Evolutionary conservation across 2,113 vertebrate genomes (phyloP).

Genomic region (Colistium nudipinnis): DNA sequence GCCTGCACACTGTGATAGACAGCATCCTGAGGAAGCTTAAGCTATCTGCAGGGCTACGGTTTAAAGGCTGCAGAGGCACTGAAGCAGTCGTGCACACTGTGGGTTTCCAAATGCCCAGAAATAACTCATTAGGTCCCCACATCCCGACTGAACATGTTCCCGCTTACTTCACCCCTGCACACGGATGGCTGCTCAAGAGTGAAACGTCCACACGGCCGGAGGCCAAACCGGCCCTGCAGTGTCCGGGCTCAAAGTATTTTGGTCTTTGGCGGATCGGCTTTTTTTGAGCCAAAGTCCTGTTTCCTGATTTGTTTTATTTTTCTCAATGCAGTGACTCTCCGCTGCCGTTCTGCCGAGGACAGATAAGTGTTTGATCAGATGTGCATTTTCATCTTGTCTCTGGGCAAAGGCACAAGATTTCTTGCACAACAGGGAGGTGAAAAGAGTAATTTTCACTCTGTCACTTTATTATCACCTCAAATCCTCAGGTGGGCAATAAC

Average conservation of each 20-base stretch:
- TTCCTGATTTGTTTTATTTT: conserved; percentile 32
- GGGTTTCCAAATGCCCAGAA: conserved; percentile 35
- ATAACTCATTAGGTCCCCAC: conserved; percentile 53
- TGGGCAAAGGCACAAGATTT: conserved; percentile 32
- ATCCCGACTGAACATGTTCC: conserved; percentile 36
- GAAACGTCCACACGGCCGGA: conserved; percentile 51
- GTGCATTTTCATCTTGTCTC: conserved; percentile 41
- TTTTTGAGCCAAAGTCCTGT: conserved; percentile 10
- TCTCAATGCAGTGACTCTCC: conserved; percentile 23
- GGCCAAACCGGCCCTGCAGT: conserved; percentile 24
- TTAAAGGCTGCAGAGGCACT: conserved; percentile 27
- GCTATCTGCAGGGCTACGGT: conserved; percentile 19
- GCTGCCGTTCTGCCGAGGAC: conserved; percentile 48
- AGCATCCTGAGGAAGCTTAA: conserved; percentile 18
- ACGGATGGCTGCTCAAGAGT: conserved; percentile 40
- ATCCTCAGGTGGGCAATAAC: conserved; percentile 46
- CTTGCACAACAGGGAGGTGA: conserved; percentile 11
- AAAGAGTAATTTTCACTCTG: conserved; percentile 54
- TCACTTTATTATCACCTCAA: conserved; percentile 72
- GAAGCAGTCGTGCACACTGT: conserved; percentile 40
- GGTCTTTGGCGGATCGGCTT: conserved; percentile 18
- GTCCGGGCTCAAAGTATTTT: conserved; percentile 14
- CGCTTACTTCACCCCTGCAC: conserved; percentile 31
- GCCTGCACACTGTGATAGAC: conserved; percentile 31
- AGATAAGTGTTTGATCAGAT: conserved; percentile 64